Base-by-base conservation (phyloP, 2,888 invertebrate species). In the Diogma glabrata region DNA sequence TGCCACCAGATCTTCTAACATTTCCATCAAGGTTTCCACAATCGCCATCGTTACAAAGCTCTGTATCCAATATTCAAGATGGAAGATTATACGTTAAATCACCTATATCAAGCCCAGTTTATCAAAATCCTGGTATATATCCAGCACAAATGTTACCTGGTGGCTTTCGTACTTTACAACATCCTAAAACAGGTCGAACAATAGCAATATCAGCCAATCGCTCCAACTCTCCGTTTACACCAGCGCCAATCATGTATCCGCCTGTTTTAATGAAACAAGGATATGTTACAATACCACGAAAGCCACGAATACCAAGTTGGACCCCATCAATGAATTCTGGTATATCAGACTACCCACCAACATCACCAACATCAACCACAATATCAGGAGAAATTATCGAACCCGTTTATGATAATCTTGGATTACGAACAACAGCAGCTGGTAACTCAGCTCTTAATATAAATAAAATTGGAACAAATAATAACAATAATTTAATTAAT, bases 321-420 rank as follows among this genome's bases (percentile, higher is more conserved):
- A 83, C 80, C 54, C 84, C 66, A 66, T 82, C 75, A 68, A 80
- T 67, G 61, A 81, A 66, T 62, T 78, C 70, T 51, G 70, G 70
- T 23, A 72, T 77, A 4, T 72, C 73, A 55, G 67, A 67, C 36
- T 66, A 65, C 46, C 64, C 65, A 52, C 62, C 63, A 49, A 52
- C 53, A 49, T 55, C 61, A 56, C 61, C 70, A 55, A 63, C 69
- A n/a, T 67, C 69, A 30, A 64, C 52, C 24, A 48, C 28, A 4
- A 30, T 48, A 20, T 48, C 48, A 14, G 17, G 19, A 65, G 77
- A 78, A 58, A 72, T 77, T 23, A 74, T 78, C 52, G 87, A 88
- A 61, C 90, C 90, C 0, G 77, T 90, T 20, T 91, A 91, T 64
- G 91, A 91, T 63, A 90, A 90, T 64, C 71, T 91, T 46, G 91